Evolutionary conservation across 2,113 vertebrate genomes (phyloP), one percentile per base, ranked within the genome.

Genomic region (Uropsilus gracilis): DNA sequence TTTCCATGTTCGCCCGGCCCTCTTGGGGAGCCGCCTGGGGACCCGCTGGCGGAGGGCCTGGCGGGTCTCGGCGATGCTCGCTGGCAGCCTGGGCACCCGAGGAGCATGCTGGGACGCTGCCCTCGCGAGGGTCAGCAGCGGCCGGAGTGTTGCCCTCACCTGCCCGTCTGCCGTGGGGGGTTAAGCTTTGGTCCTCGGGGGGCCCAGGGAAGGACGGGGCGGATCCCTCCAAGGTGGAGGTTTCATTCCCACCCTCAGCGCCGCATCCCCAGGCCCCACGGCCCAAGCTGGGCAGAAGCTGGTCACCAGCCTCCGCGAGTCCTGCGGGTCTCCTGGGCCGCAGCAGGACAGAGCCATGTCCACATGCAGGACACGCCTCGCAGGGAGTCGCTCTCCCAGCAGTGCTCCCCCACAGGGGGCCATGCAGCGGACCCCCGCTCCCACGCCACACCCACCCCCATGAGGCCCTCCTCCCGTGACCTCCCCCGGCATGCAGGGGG

Each of bases 311-410:
- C 73, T 48, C 14, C 55, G 63, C 9, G 12, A 5, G 4, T 26
- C 39, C 53, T 44, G 11, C 34, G 20, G 48, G 53, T 64, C 16
- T 20, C 26, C 16, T 2, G 30, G 34, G 53, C 28, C 39, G 18
- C 77, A 20, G 30, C 1, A 4, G 12, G 48, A 42, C 50, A 1
- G 28, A 6, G 37, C 4, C 1, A 3, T 1, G 0, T 44, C 55
- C 8, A 8, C 7, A 0, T 39, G 64, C 32, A 8, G 66, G 66
- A 22, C n/a, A n/a, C n/a, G n/a, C n/a, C n/a, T n/a, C n/a, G n/a
- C n/a, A n/a, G n/a, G n/a, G n/a, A n/a, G n/a, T n/a, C n/a, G n/a
- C n/a, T n/a, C n/a, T n/a, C n/a, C n/a, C n/a, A n/a, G n/a, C n/a
- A n/a, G n/a, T n/a, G n/a, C n/a, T n/a, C n/a, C 13, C 28, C 17